Evolutionary conservation across 2,113 vertebrate species (phyloP).

Genomic region (Sula dactylatra): DNA sequence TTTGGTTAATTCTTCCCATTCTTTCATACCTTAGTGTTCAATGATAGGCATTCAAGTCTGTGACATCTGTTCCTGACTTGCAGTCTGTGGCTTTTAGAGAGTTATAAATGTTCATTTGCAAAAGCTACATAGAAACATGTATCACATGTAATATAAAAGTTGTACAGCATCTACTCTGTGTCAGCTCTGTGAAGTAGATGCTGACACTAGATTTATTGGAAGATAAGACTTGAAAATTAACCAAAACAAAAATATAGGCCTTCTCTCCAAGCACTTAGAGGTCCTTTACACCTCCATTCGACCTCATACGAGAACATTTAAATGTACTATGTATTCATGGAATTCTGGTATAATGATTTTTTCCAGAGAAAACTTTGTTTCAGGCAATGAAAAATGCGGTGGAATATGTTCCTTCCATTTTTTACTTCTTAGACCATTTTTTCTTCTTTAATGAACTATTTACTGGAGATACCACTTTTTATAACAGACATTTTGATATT

Average conservation of each 20-base stretch:
- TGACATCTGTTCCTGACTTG: neutral
- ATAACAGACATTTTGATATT: neutral
- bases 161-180: neutral
- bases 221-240: neutral
- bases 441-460: neutral
- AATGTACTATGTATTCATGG: fast-evolving
- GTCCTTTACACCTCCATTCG: neutral
- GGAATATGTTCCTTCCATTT: neutral
- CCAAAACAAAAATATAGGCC: neutral
- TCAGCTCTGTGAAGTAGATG: neutral
- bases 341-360: neutral
- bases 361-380: neutral
- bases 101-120: neutral
- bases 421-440: neutral
- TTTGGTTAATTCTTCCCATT: slow-evolving; percentile 1
- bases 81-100: neutral
- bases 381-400: neutral
- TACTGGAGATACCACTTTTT: neutral
- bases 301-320: neutral
- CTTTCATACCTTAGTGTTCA: neutral
- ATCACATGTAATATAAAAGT: neutral
- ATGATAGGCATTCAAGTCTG: neutral
- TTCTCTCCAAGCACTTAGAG: neutral
- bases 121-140: neutral
- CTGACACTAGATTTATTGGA: neutral